phyloP scores from a whole-genome alignment of 2,888 invertebrate genomes.

The Lepeophtheirus nordmannii region DNA sequence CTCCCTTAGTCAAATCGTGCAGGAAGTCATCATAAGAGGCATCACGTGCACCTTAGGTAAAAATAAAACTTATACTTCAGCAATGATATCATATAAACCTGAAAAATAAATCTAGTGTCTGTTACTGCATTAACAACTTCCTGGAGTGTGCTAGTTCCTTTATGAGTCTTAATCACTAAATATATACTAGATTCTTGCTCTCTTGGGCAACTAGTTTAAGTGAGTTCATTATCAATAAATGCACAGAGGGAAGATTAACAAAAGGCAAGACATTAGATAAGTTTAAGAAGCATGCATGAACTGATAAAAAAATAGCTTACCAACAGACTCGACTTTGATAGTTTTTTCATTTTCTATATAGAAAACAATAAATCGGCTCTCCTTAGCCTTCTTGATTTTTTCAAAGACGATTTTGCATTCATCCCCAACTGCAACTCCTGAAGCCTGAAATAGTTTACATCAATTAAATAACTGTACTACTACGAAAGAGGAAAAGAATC shows the following conservation, averaged over 20 bases:
- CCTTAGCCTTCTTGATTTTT: slow-evolving; percentile 94
- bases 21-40: slow-evolving; percentile 87
- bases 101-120: neutral
- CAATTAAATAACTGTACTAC: too few relatives aligned
- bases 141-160: too few relatives aligned
- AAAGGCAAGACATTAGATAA: too few relatives aligned
- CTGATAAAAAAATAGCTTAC: slow-evolving; percentile 32
- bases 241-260: too few relatives aligned
- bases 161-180: too few relatives aligned
- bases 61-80: slow-evolving; percentile 26
- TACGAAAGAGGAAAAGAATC: too few relatives aligned
- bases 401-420: slow-evolving; percentile 86
- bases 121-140: neutral
- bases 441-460: slow-evolving; percentile 46
- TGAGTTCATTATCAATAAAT: too few relatives aligned
- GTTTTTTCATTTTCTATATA: slow-evolving; percentile 88
- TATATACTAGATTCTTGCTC: too few relatives aligned
- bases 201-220: too few relatives aligned
- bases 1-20: slow-evolving; percentile 74
- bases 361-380: slow-evolving; percentile 72
- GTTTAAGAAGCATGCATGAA: neutral
- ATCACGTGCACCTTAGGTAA: slow-evolving; percentile 43
- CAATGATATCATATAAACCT: slow-evolving; percentile 21
- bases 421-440: slow-evolving; percentile 89
- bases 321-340: slow-evolving; percentile 85